Conservation (phyloP, 2,113 vertebrate species). For the Nothocercus nigrocapillus region DNA sequence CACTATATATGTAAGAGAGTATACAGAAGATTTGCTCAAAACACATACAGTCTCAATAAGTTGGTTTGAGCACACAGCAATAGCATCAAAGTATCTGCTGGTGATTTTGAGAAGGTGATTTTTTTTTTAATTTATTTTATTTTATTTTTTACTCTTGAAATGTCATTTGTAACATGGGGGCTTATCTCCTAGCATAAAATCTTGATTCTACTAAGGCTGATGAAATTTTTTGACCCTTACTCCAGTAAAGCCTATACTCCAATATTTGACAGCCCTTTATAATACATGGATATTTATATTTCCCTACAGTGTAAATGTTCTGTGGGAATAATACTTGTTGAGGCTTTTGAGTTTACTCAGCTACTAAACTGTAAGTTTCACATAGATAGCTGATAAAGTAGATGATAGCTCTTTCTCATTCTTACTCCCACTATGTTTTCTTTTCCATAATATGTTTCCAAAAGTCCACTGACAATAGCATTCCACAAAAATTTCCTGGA, state of each 20-base stretch:
- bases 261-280: neutral
- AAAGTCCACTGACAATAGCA: neutral
- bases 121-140: neutral
- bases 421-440: neutral
- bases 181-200: neutral
- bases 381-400: neutral
- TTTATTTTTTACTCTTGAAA: neutral
- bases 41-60: accelerated
- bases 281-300: neutral
- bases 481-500: neutral
- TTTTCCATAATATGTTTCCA: neutral
- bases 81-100: neutral
- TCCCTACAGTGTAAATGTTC: neutral
- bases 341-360: neutral
- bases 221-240: neutral
- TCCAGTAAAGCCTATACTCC: neutral
- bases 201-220: neutral
- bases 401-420: neutral
- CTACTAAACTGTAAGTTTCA: neutral
- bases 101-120: neutral
- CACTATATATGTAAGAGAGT: neutral
- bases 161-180: neutral
- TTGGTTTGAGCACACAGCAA: neutral
- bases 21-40: neutral
- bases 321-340: neutral